These are phyloP conservation scores for Aplodontia rufa DNA, from an alignment of 2,113 vertebrate species.

Conservation along the genomic window DNA sequence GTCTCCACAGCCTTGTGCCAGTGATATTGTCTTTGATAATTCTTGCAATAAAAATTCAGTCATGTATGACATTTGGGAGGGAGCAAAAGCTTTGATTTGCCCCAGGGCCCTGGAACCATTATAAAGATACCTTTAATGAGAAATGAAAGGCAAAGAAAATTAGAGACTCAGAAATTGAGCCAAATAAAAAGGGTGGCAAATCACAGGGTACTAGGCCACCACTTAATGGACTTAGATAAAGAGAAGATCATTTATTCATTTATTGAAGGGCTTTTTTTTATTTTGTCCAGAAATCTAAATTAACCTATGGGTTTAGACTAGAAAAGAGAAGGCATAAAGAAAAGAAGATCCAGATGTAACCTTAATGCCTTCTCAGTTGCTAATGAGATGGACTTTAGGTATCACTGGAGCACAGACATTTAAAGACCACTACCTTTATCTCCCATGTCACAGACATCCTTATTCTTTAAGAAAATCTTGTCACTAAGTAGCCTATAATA, in stretches of 20 bases:
- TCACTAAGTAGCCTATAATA: neutral
- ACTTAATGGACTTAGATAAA: neutral
- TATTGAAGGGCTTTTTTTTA: no score
- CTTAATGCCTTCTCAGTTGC: neutral
- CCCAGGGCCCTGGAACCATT: conserved; percentile 33
- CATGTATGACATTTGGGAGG: conserved; percentile 74
- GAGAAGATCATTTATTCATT: neutral
- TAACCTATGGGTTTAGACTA: neutral
- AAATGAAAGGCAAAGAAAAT: conserved; percentile 56
- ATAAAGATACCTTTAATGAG: conserved; percentile 48
- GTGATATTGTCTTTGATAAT: conserved; percentile 72
- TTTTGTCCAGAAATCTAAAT: neutral
- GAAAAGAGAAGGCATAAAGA: neutral
- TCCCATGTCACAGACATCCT: neutral
- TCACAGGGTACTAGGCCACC: neutral
- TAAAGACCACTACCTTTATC: neutral
- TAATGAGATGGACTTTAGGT: neutral
- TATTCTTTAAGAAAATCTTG: neutral
- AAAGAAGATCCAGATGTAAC: neutral
- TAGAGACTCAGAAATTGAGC: conserved; percentile 12
- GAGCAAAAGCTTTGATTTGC: conserved; percentile 63
- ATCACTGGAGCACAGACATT: neutral
- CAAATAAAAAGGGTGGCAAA: neutral
- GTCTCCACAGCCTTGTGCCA: neutral
- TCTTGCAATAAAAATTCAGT: conserved; percentile 72